Evolutionary conservation across 2,797 vertebrate species (phyloP).

Genomic region (Nothura maculosa): DNA sequence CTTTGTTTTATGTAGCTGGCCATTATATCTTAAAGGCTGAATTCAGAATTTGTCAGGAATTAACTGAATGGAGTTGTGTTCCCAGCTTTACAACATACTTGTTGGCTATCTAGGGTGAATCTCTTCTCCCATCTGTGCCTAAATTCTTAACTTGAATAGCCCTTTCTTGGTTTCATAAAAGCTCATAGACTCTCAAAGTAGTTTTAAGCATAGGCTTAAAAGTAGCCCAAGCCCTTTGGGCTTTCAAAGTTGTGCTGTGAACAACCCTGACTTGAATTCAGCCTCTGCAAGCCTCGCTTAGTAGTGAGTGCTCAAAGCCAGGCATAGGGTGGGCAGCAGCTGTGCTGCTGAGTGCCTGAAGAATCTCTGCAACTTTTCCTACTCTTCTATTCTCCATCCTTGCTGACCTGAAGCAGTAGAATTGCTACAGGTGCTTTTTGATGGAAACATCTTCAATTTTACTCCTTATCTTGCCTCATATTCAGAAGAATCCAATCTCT

Average conservation of each 20-base stretch:
- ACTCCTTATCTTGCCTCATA: background rate
- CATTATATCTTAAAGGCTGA: background rate
- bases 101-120: constrained; percentile 9
- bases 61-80: constrained; percentile 33
- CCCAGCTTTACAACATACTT: background rate
- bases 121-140: background rate
- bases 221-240: background rate
- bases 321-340: constrained; percentile 8
- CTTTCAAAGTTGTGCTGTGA: constrained; percentile 33
- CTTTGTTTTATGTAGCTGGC: background rate
- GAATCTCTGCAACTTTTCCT: background rate
- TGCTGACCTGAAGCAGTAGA: background rate
- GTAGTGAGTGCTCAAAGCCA: constrained; percentile 41
- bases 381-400: background rate
- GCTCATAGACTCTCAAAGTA: constrained; percentile 12
- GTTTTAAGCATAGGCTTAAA: constrained; percentile 17
- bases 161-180: constrained; percentile 10
- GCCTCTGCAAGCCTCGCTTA: constrained; percentile 25
- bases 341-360: background rate
- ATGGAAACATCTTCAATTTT: background rate
- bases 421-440: background rate
- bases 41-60: constrained; percentile 22
- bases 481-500: background rate
- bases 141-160: constrained; percentile 58
- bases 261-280: constrained; percentile 59